These are phyloP conservation scores for Glaucopsyche alexis DNA, from an alignment of 2,888 invertebrate genomes.

Conservation along the genomic window DNA sequence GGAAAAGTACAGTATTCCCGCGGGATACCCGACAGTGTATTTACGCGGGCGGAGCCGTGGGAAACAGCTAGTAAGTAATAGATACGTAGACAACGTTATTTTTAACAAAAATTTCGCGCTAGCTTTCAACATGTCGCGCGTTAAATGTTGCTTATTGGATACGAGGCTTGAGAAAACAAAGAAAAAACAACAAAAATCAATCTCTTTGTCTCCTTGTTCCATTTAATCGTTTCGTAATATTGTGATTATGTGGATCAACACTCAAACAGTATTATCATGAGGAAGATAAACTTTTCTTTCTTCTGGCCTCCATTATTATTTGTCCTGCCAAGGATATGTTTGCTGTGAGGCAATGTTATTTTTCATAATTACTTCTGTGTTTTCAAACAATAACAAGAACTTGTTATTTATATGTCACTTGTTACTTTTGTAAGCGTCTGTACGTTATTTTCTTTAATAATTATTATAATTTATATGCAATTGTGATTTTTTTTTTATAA, in stretches of 20 bases:
- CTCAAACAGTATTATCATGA: conserved; percentile 42
- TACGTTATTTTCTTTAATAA: neutral
- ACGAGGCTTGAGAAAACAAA: neutral
- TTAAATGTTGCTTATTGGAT: no score
- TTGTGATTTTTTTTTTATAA: conserved; percentile 3
- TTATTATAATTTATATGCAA: neutral
- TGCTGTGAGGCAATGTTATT: conserved; percentile 20
- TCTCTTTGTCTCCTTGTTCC: conserved; percentile 42
- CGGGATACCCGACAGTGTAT: no score
- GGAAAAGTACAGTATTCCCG: no score
- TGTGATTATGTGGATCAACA: conserved; percentile 36
- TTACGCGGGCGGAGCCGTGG: no score
- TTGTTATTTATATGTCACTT: neutral
- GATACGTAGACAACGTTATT: no score
- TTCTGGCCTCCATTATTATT: conserved; percentile 19
- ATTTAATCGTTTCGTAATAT: conserved; percentile 44
- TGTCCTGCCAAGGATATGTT: conserved; percentile 20
- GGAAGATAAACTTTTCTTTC: conserved; percentile 38
- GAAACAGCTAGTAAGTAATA: no score
- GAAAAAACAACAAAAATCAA: neutral
- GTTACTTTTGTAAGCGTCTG: conserved; percentile 9
- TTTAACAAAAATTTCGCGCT: no score
- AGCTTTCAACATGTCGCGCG: no score
- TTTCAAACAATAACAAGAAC: neutral
- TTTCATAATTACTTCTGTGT: conserved; percentile 14